Conservation (phyloP, 2,888 invertebrate species). For the Amphimallon solstitiale region DNA sequence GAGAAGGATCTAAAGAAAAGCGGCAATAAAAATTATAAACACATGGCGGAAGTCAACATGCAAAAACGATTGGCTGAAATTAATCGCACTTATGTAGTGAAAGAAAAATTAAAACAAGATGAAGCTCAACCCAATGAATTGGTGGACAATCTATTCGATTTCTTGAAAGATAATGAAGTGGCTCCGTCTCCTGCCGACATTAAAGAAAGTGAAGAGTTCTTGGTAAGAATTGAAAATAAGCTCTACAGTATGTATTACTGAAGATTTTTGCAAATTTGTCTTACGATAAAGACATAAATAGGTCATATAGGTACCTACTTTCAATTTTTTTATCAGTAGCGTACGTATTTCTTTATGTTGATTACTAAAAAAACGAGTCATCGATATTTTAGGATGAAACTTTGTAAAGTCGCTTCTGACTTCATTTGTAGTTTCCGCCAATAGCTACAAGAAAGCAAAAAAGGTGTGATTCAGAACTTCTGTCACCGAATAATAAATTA, state of each 20-base stretch:
- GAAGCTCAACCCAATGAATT: constrained; percentile 64
- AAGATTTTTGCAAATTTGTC: too few species aligned
- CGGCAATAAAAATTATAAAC: constrained; percentile 72
- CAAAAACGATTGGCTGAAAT: constrained; percentile 75
- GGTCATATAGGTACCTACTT: too few species aligned
- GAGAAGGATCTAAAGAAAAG: constrained; percentile 70
- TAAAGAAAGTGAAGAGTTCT: constrained; percentile 46
- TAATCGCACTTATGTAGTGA: constrained; percentile 68
- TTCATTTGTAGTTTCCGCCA: too few species aligned
- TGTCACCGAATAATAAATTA: too few species aligned
- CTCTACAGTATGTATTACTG: constrained; percentile 23
- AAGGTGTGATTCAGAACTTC: too few species aligned
- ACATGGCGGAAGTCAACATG: constrained; percentile 76
- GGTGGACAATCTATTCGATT: constrained; percentile 76
- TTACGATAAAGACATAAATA: too few species aligned
- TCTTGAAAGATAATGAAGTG: constrained; percentile 67
- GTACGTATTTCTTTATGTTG: too few species aligned
- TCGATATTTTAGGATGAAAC: too few species aligned
- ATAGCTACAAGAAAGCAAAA: too few species aligned
- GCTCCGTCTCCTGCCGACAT: constrained; percentile 42
- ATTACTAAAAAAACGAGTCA: too few species aligned
- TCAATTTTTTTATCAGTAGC: too few species aligned
- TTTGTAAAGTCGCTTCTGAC: too few species aligned
- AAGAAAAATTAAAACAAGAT: constrained; percentile 61
- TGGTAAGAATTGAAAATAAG: constrained; percentile 47